Base-by-base conservation (phyloP, 2,888 invertebrate genomes). In the Bursaphelenchus okinawaensis region DNA sequence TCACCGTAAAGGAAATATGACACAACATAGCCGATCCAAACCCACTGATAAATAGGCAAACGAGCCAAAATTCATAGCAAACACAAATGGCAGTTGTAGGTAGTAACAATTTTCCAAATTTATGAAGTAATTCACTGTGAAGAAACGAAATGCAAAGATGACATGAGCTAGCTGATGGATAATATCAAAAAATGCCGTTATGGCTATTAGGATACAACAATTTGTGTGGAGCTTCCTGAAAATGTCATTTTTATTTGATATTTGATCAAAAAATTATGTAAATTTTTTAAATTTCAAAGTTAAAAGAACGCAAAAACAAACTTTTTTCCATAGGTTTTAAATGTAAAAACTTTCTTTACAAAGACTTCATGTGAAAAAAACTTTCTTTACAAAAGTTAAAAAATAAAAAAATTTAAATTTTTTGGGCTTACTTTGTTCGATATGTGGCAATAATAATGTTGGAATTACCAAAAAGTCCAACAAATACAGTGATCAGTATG, bases 101-200 rank as follows among this genome's bases (percentile, higher is more conserved):
- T 16, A 28, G 7, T 40, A 59, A 24, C 59, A 59, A 7, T 9
- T 7, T n/a, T n/a, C 52, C 1, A 62, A 20, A 9, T 23, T 1
- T 9, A 62, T 62, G 59, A 62, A 62, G 8, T 19, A 61, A 24
- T 60, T 23, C 9, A 23, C 1, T 9, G 62, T 19, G 59, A 62
- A 62, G 20, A 62, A n/a, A 1, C n/a, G 28, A 4, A 22, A 8
- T 12, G 29, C 59, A 20, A 24, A 22, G 31, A 62, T 62, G 62
- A 60, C 4, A 7, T 62, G 62, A 23, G 24, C 54, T 8, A 27
- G 7, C 31, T 62, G 62, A 28, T 62, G 59, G 59, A 63, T 26
- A 26, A 62, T 31, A 22, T 62, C 62, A 8, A 19, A 26, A 24
- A 62, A 61, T 24, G 62, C 62, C 24, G 24, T 28, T 16, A 20